Conservation (phyloP, 2,888 invertebrate genomes). For the Ellobium chinense region DNA sequence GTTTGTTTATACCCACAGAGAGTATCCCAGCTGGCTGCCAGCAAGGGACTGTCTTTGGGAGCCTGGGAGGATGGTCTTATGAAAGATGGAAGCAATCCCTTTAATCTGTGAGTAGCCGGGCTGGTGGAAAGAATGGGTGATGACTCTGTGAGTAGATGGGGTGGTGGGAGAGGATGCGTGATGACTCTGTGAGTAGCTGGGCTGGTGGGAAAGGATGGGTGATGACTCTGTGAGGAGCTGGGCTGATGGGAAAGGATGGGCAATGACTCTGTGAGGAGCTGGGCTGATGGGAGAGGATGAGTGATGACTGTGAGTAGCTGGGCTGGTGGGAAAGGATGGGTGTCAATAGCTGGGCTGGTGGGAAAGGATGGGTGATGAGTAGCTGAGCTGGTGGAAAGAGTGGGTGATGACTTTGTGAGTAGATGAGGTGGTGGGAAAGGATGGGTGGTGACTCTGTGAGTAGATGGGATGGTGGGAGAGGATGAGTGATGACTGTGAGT, state of each 20-base stretch:
- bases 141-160: background rate
- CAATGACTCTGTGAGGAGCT: background rate
- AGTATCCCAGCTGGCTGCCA: slow-evolving; percentile 11
- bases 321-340: background rate
- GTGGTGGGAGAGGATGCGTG: background rate
- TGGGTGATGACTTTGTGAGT: background rate
- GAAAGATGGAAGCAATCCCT: slow-evolving; percentile 39
- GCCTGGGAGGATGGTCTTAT: slow-evolving; percentile 66
- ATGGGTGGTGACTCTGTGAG: background rate
- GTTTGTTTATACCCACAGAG: no score
- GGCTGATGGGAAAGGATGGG: background rate
- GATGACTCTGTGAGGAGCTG: background rate
- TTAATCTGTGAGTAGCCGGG: slow-evolving; percentile 38
- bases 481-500: background rate
- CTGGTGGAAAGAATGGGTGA: background rate
- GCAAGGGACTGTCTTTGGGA: slow-evolving; percentile 50
- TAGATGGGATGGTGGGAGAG: background rate
- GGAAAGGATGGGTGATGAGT: background rate
- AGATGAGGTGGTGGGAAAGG: background rate
- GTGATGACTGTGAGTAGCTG: background rate
- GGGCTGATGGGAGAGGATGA: background rate
- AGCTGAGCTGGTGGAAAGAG: background rate
- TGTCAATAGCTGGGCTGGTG: background rate
- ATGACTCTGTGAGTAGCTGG: background rate
- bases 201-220: background rate